Evolutionary conservation across 2,888 invertebrate genomes (phyloP).

Genomic region (Strigamia crassipes): DNA sequence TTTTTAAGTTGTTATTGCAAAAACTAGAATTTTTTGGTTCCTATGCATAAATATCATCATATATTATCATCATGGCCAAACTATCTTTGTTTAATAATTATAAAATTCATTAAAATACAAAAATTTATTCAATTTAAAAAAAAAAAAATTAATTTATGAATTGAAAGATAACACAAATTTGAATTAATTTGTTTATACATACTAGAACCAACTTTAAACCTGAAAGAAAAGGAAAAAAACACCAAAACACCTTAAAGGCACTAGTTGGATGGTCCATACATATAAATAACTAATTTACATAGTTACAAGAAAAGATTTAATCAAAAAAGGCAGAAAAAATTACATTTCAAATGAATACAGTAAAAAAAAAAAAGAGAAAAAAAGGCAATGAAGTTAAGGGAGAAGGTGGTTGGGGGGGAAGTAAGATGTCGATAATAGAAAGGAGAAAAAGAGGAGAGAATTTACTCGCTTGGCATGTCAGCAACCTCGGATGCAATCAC

Average conservation of each 20-base stretch:
- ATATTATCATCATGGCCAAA: too few species aligned
- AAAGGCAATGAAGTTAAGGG: not conserved
- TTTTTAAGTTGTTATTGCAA: too few species aligned
- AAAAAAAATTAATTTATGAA: not conserved
- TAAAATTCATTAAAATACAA: not conserved
- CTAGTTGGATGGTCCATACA: not conserved
- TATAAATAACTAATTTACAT: not conserved
- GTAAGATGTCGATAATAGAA: not conserved
- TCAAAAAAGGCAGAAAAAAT: not conserved
- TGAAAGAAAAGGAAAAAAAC: not conserved
- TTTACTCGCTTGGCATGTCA: conserved; percentile 10
- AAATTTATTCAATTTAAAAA: not conserved
- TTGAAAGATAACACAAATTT: not conserved
- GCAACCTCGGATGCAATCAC: conserved; percentile 3
- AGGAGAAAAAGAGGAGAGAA: conserved; percentile 1
- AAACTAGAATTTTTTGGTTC: too few species aligned
- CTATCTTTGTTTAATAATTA: too few species aligned
- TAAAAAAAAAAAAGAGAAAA: too few species aligned
- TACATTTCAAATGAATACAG: not conserved
- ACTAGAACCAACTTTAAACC: not conserved
- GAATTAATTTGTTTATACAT: not conserved
- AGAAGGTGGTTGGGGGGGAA: not conserved
- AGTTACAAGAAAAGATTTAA: not conserved
- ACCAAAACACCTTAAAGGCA: conserved; percentile 1
- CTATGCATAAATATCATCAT: too few species aligned